Percentiles rank a stretch among this genome's conserved stretches.
phyloP scores from a whole-genome alignment of 2,113 vertebrate genomes.

The Atractosteus spatula region DNA sequence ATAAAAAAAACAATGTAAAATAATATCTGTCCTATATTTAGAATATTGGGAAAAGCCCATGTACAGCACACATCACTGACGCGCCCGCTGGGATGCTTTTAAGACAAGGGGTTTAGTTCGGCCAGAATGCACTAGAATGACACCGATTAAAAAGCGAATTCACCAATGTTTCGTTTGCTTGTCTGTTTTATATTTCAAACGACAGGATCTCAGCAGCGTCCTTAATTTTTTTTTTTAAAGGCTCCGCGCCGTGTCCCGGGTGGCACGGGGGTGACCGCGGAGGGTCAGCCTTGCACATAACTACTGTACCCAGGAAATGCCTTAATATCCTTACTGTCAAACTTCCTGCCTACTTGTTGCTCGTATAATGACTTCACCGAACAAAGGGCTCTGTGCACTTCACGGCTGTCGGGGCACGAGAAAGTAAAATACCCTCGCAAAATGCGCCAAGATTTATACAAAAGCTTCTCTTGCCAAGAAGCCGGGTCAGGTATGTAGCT shows the following conservation, averaged over 20 bases:
- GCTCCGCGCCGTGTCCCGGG: background rate
- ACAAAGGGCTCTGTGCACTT: background rate
- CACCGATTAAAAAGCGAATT: too few relatives aligned
- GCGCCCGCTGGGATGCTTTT: too few relatives aligned
- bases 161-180: too few relatives aligned
- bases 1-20: too few relatives aligned
- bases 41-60: too few relatives aligned
- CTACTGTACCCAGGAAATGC: slow-evolving; percentile 38
- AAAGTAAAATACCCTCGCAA: background rate
- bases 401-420: background rate
- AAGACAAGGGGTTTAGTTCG: too few relatives aligned
- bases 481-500: background rate
- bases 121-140: too few relatives aligned
- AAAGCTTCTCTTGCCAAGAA: background rate
- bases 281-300: background rate
- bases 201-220: too few relatives aligned
- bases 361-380: slow-evolving; percentile 12
- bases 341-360: slow-evolving; percentile 32
- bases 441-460: background rate
- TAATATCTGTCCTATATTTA: too few relatives aligned
- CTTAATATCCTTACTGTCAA: slow-evolving; percentile 27
- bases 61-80: too few relatives aligned
- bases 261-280: slow-evolving; percentile 8
- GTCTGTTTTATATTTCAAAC: too few relatives aligned
- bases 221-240: too few relatives aligned